Conservation (phyloP, 1,140 invertebrate genomes). For the Halictus rubicundus region DNA sequence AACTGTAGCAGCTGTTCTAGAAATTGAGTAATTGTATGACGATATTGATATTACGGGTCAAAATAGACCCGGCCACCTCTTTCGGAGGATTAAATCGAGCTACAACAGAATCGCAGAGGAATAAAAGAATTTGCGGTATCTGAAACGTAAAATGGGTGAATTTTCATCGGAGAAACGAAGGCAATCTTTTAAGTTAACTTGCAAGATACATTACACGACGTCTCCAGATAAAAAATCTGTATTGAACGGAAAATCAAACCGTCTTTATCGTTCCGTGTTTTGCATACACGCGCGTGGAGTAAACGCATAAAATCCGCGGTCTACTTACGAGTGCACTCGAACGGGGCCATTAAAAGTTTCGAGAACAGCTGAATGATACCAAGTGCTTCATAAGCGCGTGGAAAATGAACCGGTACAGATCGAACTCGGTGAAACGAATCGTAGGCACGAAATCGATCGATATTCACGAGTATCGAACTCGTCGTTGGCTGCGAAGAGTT, state of each 20-base stretch:
- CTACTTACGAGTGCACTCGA: neutral
- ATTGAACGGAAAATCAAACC: neutral
- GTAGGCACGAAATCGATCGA: neutral
- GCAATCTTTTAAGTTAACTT: no score
- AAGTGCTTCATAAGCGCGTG: neutral
- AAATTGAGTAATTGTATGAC: no score
- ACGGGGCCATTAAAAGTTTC: neutral
- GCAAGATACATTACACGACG: no score
- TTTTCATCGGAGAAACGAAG: no score
- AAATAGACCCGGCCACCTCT: no score
- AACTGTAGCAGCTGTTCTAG: no score
- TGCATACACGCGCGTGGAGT: neutral
- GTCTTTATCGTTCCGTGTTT: neutral
- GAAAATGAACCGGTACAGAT: neutral
- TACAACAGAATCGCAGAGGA: no score
- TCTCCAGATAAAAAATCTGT: no score
- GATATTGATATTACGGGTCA: no score
- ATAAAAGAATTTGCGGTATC: no score
- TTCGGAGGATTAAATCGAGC: no score
- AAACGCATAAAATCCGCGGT: slow-evolving; percentile 1
- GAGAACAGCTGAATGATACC: neutral
- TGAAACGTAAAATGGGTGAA: no score
- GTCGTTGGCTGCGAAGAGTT: neutral
- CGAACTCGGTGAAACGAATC: neutral
- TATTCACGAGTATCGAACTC: neutral